phyloP scores from a whole-genome alignment of 2,797 vertebrate genomes.

The Macropus fuliginosus region DNA sequence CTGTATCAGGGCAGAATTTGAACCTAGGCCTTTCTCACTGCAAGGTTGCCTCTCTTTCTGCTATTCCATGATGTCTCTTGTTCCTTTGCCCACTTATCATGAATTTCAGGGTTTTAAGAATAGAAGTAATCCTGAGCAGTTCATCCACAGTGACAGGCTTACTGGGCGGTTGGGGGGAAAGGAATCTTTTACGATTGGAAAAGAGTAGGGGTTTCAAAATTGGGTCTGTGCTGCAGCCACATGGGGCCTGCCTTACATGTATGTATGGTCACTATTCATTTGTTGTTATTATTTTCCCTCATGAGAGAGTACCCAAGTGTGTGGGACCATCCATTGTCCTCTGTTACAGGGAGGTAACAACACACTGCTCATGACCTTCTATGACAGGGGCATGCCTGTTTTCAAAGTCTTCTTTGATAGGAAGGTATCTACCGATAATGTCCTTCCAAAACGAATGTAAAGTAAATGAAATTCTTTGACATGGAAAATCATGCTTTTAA shows the following conservation, averaged over 20 bases:
- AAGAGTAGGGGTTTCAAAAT: background rate
- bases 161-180: background rate
- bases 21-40: background rate
- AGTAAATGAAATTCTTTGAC: too few species aligned
- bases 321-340: background rate
- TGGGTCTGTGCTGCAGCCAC: background rate
- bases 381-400: background rate
- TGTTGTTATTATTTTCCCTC: background rate
- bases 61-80: background rate
- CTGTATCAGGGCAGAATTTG: background rate
- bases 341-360: background rate
- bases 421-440: too few species aligned
- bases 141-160: background rate
- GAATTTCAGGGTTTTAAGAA: background rate
- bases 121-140: background rate
- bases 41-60: background rate
- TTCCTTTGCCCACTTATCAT: background rate
- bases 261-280: background rate
- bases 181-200: background rate
- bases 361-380: background rate
- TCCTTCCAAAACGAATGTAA: too few species aligned
- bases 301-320: background rate
- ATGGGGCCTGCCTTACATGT: background rate
- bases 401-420: background rate
- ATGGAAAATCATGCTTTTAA: too few species aligned